phyloP scores from a whole-genome alignment of 2,797 vertebrate genomes.

The Gila robusta region DNA sequence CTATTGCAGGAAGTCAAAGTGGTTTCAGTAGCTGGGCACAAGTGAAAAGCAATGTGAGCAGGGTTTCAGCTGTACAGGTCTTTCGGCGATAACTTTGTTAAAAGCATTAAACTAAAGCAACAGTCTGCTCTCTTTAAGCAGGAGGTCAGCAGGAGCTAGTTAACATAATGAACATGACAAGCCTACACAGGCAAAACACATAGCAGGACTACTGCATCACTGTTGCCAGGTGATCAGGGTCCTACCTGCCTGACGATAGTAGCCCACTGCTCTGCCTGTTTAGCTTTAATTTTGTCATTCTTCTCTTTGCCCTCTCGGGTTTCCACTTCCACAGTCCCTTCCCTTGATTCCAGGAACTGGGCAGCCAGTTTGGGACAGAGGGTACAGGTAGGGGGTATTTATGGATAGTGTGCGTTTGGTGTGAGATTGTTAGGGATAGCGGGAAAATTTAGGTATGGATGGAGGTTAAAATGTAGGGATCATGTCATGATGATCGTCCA shows the following conservation, averaged over 20 bases:
- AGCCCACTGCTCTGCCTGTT: constrained; percentile 96
- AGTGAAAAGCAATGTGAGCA: constrained; percentile 40
- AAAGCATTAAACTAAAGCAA: constrained; percentile 34
- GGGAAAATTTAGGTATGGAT: constrained; percentile 66
- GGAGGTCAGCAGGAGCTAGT: constrained; percentile 19
- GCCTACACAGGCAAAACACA: constrained; percentile 36
- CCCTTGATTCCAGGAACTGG: constrained; percentile 93
- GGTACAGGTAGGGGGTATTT: constrained; percentile 57
- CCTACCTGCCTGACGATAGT: constrained; percentile 96
- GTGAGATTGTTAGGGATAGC: constrained; percentile 47
- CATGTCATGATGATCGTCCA: constrained; percentile 62
- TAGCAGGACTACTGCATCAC: constrained; percentile 53
- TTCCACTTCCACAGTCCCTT: constrained; percentile 82
- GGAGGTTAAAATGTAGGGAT: constrained; percentile 55
- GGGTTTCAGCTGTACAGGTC: constrained; percentile 11
- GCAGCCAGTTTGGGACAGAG: constrained; percentile 71
- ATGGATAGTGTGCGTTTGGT: constrained; percentile 63
- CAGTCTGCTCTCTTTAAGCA: not conserved
- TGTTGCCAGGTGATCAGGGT: constrained; percentile 68
- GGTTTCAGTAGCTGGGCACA: constrained; percentile 33
- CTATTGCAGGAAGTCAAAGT: constrained; percentile 38
- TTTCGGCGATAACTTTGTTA: not conserved
- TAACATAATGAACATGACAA: constrained; percentile 22
- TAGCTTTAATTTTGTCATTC: constrained; percentile 87
- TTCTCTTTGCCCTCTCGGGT: constrained; percentile 83